A percentile compares a stretch with the other conserved stretches of the same genome.
Conservation (phyloP, 1,140 invertebrate genomes). For the Homalodisca vitripennis region DNA sequence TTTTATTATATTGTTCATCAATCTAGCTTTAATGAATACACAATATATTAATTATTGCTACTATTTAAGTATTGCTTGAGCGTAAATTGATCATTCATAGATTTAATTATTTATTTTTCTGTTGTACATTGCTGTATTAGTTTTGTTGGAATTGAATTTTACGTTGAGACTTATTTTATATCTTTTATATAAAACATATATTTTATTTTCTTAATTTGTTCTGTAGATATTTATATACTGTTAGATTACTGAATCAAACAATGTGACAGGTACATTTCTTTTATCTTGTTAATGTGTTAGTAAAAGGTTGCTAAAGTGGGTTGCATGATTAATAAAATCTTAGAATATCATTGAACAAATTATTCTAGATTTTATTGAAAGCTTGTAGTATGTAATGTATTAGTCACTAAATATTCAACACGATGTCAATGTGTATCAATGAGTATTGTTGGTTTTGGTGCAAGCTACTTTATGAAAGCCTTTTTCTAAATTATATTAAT, state of each 20-base stretch:
- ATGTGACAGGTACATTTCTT: constrained; percentile 26
- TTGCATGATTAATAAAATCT: constrained; percentile 27
- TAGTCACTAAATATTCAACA: constrained; percentile 16
- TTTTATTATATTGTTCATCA: too few species aligned
- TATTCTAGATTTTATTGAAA: constrained; percentile 24
- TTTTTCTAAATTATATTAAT: constrained; percentile 28
- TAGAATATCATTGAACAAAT: constrained; percentile 12
- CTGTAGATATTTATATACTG: constrained; percentile 19
- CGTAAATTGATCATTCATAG: neutral
- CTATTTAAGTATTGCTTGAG: neutral
- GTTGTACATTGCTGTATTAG: constrained; percentile 20
- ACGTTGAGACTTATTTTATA: constrained; percentile 23
- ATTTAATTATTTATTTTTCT: constrained; percentile 23
- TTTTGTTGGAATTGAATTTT: neutral
- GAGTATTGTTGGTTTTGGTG: constrained; percentile 18
- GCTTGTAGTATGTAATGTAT: constrained; percentile 23
- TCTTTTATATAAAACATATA: constrained; percentile 23
- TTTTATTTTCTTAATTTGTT: constrained; percentile 8
- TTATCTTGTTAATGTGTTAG: constrained; percentile 2
- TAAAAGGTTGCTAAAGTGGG: constrained; percentile 29
- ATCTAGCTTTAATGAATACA: neutral
- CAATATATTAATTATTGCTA: constrained; percentile 14
- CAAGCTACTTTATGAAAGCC: constrained; percentile 29
- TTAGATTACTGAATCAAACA: neutral
- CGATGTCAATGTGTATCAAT: constrained; percentile 23